A percentile compares a stretch with the other conserved stretches of the same genome.
Evolutionary conservation across 1,140 invertebrate species (phyloP).

Genomic region (Leptinotarsa undecemlineata): DNA sequence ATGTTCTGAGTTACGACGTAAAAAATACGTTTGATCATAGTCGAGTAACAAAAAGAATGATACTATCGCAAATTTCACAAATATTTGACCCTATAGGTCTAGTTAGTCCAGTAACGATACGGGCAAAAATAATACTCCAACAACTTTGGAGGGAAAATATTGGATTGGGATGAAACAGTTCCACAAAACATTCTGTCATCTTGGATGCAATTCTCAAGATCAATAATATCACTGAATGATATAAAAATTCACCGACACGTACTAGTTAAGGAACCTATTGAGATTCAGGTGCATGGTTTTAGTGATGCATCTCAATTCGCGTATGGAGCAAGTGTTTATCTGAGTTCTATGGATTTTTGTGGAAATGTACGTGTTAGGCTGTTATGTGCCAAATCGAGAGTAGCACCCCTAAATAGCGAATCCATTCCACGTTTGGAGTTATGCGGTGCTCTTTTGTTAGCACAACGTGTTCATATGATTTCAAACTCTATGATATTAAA

Average conservation of each 20-base stretch:
- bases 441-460: slow-evolving; percentile 28
- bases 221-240: slow-evolving; percentile 20
- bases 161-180: slow-evolving; percentile 18
- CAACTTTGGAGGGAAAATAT: slow-evolving; percentile 21
- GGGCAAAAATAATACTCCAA: slow-evolving; percentile 40
- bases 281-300: slow-evolving; percentile 51
- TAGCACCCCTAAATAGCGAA: slow-evolving; percentile 22
- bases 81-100: slow-evolving; percentile 57
- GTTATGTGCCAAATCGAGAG: slow-evolving; percentile 16
- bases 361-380: slow-evolving; percentile 5
- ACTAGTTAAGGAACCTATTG: not conserved
- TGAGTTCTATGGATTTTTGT: slow-evolving; percentile 8
- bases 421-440: slow-evolving; percentile 30
- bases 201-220: slow-evolving; percentile 10
- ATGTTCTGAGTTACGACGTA: slow-evolving; percentile 2
- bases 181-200: slow-evolving; percentile 1
- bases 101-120: slow-evolving; percentile 50
- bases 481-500: not conserved
- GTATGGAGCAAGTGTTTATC: slow-evolving; percentile 52
- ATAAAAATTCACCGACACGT: slow-evolving; percentile 22
- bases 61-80: slow-evolving; percentile 33
- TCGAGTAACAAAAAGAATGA: slow-evolving; percentile 32
- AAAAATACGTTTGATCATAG: not conserved
- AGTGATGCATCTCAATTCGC: slow-evolving; percentile 51
- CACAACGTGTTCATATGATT: not conserved